These are phyloP conservation scores for Coecobrya sp. DNA, from an alignment of 2,888 invertebrate species.

Conservation along the genomic window DNA sequence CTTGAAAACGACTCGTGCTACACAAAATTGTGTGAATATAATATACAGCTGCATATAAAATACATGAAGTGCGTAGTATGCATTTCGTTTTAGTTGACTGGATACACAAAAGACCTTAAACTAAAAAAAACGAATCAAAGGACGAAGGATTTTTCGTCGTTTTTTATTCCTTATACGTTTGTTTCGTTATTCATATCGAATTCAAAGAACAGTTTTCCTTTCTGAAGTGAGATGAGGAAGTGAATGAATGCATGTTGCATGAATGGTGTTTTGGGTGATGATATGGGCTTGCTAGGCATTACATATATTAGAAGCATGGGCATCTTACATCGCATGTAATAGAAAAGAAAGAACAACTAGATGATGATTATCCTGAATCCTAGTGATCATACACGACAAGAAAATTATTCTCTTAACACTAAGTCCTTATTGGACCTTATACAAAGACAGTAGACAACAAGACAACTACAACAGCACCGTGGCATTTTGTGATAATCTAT, in stretches of 20 bases:
- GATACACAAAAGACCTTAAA: neutral
- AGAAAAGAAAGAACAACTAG: too few relatives aligned
- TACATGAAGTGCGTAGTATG: neutral
- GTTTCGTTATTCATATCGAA: neutral
- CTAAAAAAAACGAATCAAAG: neutral
- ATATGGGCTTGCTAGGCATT: too few relatives aligned
- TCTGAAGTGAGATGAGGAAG: neutral
- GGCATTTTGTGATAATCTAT: too few relatives aligned
- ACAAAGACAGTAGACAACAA: too few relatives aligned
- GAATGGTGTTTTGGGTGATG: too few relatives aligned
- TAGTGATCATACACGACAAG: too few relatives aligned
- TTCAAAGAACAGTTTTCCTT: neutral
- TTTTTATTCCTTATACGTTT: neutral
- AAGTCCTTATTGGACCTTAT: too few relatives aligned
- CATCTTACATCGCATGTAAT: too few relatives aligned
- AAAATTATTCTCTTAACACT: too few relatives aligned
- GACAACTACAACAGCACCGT: too few relatives aligned
- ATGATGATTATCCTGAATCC: too few relatives aligned
- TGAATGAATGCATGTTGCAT: neutral
- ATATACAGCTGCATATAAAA: neutral
- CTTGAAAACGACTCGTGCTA: neutral
- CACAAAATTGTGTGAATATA: neutral
- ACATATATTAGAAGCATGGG: too few relatives aligned
- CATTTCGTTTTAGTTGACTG: neutral
- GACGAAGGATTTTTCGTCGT: neutral